These are phyloP conservation scores for Atlantisia rogersi DNA, from an alignment of 2,113 vertebrate species.

Conservation along the genomic window DNA sequence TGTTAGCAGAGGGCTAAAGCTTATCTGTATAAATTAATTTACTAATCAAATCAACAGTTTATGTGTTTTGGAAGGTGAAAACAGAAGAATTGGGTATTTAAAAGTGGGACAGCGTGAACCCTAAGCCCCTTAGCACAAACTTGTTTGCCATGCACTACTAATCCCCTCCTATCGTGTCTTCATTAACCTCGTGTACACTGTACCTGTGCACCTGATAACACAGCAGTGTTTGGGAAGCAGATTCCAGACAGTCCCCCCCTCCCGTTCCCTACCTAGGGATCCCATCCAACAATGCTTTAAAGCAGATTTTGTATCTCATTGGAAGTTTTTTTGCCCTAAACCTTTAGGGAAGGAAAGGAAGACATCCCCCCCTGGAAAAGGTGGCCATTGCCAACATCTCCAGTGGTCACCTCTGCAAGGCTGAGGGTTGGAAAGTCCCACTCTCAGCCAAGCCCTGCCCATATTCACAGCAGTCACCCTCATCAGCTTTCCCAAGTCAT, in stretches of 20 bases:
- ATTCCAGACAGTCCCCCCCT: background rate
- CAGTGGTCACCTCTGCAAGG: background rate
- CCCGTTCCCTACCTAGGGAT: background rate
- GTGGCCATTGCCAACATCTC: background rate
- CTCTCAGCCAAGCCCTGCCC: background rate
- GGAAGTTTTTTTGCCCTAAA: background rate
- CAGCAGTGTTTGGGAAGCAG: background rate
- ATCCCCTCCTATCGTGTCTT: constrained; percentile 24
- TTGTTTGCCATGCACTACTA: constrained; percentile 46
- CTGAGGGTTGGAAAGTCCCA: background rate
- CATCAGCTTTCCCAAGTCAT: background rate
- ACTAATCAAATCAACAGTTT: constrained; percentile 30
- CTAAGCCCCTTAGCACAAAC: constrained; percentile 57
- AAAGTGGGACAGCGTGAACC: constrained; percentile 23
- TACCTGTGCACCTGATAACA: constrained; percentile 30
- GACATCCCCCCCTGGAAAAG: fast-evolving
- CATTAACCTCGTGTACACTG: background rate
- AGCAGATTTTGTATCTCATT: background rate
- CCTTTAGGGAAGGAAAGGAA: background rate
- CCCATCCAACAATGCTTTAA: background rate
- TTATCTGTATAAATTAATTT: constrained; percentile 46
- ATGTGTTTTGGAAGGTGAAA: constrained; percentile 54
- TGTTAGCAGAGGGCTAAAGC: constrained; percentile 11
- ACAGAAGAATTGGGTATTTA: constrained; percentile 33
- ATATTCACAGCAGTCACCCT: fast-evolving